These are phyloP conservation scores for Erpobdella octoculata DNA, from an alignment of 2,888 invertebrate genomes.

Conservation along the genomic window DNA sequence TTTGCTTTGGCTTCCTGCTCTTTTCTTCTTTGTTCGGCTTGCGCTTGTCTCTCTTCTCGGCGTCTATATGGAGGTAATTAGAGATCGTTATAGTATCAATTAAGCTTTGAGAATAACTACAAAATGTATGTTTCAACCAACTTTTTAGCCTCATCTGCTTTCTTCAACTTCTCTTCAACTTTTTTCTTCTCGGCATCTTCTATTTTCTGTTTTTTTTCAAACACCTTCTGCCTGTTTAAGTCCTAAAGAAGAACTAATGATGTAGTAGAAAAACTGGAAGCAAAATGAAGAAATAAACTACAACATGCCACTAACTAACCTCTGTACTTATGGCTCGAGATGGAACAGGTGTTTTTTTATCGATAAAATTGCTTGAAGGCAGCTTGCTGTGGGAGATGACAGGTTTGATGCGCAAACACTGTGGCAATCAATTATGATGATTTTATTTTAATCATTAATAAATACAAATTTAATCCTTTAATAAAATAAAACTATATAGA, in stretches of 20 bases:
- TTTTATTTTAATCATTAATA: no score
- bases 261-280: neutral
- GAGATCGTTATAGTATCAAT: neutral
- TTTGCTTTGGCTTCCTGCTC: neutral
- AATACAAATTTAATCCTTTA: no score
- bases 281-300: neutral
- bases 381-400: no score
- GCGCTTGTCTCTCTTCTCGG: slow-evolving; percentile 18
- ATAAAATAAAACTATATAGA: no score
- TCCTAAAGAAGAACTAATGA: neutral
- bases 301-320: neutral
- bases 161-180: slow-evolving; percentile 6
- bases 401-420: no score
- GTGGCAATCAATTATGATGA: no score
- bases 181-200: slow-evolving; percentile 8
- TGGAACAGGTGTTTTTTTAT: neutral
- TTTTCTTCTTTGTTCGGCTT: slow-evolving; percentile 14
- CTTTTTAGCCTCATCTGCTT: slow-evolving; percentile 6
- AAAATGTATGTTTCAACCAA: neutral
- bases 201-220: neutral
- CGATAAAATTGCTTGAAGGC: neutral
- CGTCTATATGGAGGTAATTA: neutral
- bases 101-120: neutral
- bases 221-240: neutral
- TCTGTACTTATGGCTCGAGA: neutral